Conservation (phyloP, 2,113 vertebrate genomes). For the Boulengeromyrus knoepffleri region DNA sequence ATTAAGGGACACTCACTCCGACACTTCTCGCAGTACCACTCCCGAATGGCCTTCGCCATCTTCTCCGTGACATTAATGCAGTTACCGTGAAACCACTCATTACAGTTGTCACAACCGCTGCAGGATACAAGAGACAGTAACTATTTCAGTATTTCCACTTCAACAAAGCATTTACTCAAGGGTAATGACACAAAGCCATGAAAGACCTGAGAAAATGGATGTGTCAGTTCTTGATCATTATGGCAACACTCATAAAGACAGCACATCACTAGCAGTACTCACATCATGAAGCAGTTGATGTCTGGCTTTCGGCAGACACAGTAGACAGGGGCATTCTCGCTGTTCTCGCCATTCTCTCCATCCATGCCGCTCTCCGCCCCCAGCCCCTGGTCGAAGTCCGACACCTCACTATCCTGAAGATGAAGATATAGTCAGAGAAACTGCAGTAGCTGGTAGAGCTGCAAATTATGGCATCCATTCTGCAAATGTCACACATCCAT, state of each 20-base stretch:
- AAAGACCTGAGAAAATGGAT: not conserved
- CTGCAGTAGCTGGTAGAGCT: not conserved
- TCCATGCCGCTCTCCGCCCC: conserved; percentile 47
- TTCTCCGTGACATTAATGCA: conserved; percentile 90
- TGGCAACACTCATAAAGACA: not conserved
- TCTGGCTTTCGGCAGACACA: conserved; percentile 80
- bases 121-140: not conserved
- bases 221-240: not conserved
- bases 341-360: conserved; percentile 53
- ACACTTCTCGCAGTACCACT: conserved; percentile 85
- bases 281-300: conserved; percentile 94
- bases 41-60: conserved; percentile 82
- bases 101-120: conserved; percentile 90
- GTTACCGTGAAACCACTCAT: conserved; percentile 89
- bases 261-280: conserved; percentile 25
- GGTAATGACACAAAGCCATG: not conserved
- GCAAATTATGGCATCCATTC: not conserved
- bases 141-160: not conserved
- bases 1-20: conserved; percentile 54
- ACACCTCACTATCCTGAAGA: conserved; percentile 51
- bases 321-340: conserved; percentile 67
- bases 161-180: not conserved
- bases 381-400: conserved; percentile 46
- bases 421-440: not conserved
- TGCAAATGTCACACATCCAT: not conserved